Evolutionary conservation across 2,888 invertebrate genomes (phyloP), one percentile per base, ranked within the genome.

Genomic region (Digitonthophagus gazella): DNA sequence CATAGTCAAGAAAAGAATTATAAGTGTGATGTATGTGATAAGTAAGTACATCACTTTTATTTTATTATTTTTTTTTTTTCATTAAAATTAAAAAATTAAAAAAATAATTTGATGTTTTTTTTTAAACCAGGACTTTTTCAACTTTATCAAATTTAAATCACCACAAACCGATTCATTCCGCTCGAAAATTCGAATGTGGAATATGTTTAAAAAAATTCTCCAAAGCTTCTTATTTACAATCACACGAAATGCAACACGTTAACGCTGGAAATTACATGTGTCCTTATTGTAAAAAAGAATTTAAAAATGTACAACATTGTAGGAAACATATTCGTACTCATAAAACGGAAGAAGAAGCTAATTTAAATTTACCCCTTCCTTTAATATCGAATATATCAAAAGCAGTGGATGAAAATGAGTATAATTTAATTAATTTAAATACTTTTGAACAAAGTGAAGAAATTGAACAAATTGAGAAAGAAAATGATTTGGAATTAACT

Each of bases 261-360:
- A 81, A 81, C 66, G 78, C 79, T 56, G 81, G 84, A 66, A 86
- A 86, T 1, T 87, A 83, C 75, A 82, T 85, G 80, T 89, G 89
- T 78, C 88, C 88, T 0, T 87, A 87, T 76, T 89, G 89, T 76
- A 84, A 83, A 71, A 86, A 87, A 75, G 84, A 83, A 5, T 89
- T 88, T 78, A 88, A 88, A 79, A 86, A 86, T 2, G 80, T 84
- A 11, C 84, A 86, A 15, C 85, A 87, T 76, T 89, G 89, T 77
- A 84, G 88, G 74, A 88, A 88, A 73, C 91, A 91, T 75, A 89
- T 90, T 82, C 86, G 86, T 74, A 85, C 86, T 2, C 90, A 90
- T 77, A 84, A 85, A 72, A 82, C 82, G 68, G 86, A 88, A 58
- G 63, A 65, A 61, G 65, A n/a, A n/a, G n/a, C n/a, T n/a, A n/a